Evolutionary conservation across 2,888 invertebrate species (phyloP).

Genomic region (Andrena haemorrhoa): DNA sequence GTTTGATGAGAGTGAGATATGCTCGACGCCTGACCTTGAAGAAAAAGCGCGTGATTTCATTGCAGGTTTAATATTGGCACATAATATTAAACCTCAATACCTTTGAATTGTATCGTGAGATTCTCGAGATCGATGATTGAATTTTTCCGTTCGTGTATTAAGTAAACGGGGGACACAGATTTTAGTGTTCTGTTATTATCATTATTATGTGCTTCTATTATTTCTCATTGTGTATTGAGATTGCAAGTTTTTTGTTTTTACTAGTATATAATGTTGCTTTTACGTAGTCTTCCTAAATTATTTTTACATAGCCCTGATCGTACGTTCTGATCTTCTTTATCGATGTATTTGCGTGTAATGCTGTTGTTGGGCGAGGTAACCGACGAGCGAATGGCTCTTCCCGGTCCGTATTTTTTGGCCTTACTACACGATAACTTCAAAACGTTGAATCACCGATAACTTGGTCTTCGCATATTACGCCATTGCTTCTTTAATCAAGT

Average conservation of each 20-base stretch:
- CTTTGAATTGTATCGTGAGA: conserved; percentile 19
- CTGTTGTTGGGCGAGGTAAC: conserved; percentile 53
- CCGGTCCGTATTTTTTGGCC: conserved; percentile 52
- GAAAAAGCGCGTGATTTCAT: conserved; percentile 37
- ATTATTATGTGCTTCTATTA: conserved; percentile 38
- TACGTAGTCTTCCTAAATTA: conserved; percentile 30
- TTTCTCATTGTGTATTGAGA: conserved; percentile 31
- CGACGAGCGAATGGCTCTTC: conserved; percentile 44
- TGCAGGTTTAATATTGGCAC: conserved; percentile 46
- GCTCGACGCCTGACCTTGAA: conserved; percentile 17
- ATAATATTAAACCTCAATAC: conserved; percentile 42
- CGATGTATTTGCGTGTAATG: conserved; percentile 56
- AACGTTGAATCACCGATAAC: conserved; percentile 47
- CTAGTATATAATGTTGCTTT: conserved; percentile 46
- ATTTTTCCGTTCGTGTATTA: conserved; percentile 35
- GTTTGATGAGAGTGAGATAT: conserved; percentile 28
- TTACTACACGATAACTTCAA: conserved; percentile 55
- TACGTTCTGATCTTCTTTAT: conserved; percentile 50
- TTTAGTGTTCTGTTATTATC: conserved; percentile 16
- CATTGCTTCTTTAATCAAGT: conserved; percentile 37
- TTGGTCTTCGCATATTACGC: conserved; percentile 58
- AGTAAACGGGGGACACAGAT: neutral
- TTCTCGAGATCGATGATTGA: conserved; percentile 21
- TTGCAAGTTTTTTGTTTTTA: conserved; percentile 41
- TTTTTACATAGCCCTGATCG: conserved; percentile 38